Conservation (phyloP, 1,140 invertebrate species). For the Bombus confusus region DNA sequence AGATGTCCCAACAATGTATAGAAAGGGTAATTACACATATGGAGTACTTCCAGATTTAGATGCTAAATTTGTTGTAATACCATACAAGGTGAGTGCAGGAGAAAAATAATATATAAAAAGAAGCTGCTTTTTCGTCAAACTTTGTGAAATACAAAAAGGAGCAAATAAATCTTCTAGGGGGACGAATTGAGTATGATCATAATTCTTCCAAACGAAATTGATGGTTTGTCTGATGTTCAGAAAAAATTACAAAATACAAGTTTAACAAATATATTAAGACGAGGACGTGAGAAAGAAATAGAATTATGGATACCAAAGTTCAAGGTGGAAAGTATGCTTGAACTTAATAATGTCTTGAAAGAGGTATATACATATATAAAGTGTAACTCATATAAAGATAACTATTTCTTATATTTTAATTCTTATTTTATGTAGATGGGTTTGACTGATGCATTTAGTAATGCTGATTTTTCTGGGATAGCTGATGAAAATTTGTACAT, state of each 20-base stretch:
- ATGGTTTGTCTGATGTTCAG: too few relatives aligned
- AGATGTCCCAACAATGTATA: slow-evolving; percentile 83
- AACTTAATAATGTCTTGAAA: slow-evolving; percentile 70
- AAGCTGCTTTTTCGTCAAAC: slow-evolving; percentile 55
- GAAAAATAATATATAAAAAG: background rate
- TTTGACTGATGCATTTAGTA: slow-evolving; percentile 83
- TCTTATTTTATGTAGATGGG: slow-evolving; percentile 77
- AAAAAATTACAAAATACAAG: too few relatives aligned
- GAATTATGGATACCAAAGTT: too few relatives aligned
- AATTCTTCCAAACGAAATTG: too few relatives aligned
- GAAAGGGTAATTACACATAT: slow-evolving; percentile 74
- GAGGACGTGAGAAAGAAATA: too few relatives aligned
- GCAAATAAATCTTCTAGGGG: too few relatives aligned
- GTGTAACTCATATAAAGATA: background rate
- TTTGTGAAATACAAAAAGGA: slow-evolving; percentile 59
- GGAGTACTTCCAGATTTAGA: slow-evolving; percentile 73
- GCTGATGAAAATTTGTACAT: slow-evolving; percentile 79
- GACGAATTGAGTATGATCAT: too few relatives aligned
- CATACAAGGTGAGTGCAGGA: slow-evolving; percentile 79
- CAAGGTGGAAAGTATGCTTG: too few relatives aligned
- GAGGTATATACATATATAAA: slow-evolving; percentile 74
- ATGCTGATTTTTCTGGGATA: slow-evolving; percentile 84
- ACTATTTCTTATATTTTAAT: background rate
- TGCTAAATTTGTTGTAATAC: slow-evolving; percentile 82
- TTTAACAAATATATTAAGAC: too few relatives aligned